These are phyloP conservation scores for Anagrus nilaparvatae DNA, from an alignment of 1,140 invertebrate genomes.

Conservation along the genomic window DNA sequence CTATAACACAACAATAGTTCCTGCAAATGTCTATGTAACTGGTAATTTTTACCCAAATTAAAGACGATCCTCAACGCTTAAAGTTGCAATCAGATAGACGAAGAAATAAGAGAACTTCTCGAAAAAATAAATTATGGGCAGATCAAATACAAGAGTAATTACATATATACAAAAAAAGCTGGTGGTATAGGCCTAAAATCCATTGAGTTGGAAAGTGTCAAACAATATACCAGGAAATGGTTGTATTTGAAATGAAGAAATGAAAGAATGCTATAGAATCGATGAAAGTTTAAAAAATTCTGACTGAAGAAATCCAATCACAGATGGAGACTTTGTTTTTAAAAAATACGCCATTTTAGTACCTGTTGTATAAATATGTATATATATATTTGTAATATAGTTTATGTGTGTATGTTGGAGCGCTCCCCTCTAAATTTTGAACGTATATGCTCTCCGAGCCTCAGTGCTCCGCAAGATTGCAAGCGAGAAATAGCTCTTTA, in stretches of 20 bases:
- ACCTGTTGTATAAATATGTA: too few species aligned
- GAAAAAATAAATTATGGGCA: not conserved
- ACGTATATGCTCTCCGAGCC: too few species aligned
- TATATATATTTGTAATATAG: too few species aligned
- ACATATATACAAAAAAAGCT: constrained; percentile 5
- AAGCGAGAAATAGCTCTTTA: too few species aligned
- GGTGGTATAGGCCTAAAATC: constrained; percentile 7
- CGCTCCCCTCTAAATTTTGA: too few species aligned
- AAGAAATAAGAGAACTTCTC: constrained; percentile 2
- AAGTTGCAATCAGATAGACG: constrained; percentile 2
- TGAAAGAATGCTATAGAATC: not conserved
- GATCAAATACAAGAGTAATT: too few species aligned
- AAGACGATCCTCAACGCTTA: constrained; percentile 1
- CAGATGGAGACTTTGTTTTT: not conserved
- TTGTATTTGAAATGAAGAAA: constrained; percentile 5
- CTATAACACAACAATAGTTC: constrained; percentile 2
- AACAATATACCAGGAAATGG: constrained; percentile 7
- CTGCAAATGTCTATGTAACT: constrained; percentile 4
- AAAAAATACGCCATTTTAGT: not conserved
- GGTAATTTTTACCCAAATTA: constrained; percentile 2
- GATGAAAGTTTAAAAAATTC: not conserved
- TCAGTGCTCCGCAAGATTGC: too few species aligned
- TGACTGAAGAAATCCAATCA: constrained; percentile 1
- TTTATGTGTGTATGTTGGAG: too few species aligned
- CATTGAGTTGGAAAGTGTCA: constrained; percentile 7